A percentile compares a stretch with the other conserved stretches of the same genome.
Evolutionary conservation across 1,140 invertebrate species (phyloP).

Genomic region (Lerema accius): DNA sequence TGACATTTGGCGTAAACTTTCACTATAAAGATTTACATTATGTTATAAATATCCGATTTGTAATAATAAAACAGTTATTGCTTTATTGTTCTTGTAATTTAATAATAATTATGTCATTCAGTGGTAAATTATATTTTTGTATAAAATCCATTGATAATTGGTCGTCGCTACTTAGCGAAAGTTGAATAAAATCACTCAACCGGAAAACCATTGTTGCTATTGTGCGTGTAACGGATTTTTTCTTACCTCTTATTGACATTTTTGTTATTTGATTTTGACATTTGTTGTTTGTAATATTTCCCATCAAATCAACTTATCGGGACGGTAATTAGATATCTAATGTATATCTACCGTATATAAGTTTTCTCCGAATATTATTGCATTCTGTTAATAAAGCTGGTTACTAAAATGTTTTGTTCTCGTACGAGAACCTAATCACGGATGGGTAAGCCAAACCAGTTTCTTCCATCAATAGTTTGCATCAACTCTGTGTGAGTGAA

Average conservation of each 20-base stretch:
- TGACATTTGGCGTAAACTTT: too few relatives aligned
- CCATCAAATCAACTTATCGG: constrained; percentile 49
- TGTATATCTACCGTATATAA: constrained; percentile 45
- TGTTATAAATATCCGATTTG: too few relatives aligned
- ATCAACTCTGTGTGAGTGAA: constrained; percentile 52
- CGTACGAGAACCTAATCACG: constrained; percentile 74
- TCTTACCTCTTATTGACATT: constrained; percentile 47
- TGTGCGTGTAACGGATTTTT: constrained; percentile 45
- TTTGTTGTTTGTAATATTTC: constrained; percentile 49
- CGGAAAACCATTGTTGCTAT: too few relatives aligned
- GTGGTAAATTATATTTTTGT: too few relatives aligned
- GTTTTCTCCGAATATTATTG: constrained; percentile 47
- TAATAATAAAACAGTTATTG: too few relatives aligned
- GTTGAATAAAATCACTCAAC: too few relatives aligned
- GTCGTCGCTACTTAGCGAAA: too few relatives aligned
- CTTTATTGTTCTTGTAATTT: too few relatives aligned
- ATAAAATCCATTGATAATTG: too few relatives aligned
- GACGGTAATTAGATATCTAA: constrained; percentile 14
- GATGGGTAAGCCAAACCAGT: constrained; percentile 67
- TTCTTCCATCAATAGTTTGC: constrained; percentile 39
- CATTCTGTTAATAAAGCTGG: constrained; percentile 44
- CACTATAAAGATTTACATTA: too few relatives aligned
- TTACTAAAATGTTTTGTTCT: constrained; percentile 75
- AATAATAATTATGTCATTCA: too few relatives aligned
- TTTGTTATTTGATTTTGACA: constrained; percentile 58